Conservation (phyloP, 2,797 vertebrate species). For the Synaphobranchus kaupii region DNA sequence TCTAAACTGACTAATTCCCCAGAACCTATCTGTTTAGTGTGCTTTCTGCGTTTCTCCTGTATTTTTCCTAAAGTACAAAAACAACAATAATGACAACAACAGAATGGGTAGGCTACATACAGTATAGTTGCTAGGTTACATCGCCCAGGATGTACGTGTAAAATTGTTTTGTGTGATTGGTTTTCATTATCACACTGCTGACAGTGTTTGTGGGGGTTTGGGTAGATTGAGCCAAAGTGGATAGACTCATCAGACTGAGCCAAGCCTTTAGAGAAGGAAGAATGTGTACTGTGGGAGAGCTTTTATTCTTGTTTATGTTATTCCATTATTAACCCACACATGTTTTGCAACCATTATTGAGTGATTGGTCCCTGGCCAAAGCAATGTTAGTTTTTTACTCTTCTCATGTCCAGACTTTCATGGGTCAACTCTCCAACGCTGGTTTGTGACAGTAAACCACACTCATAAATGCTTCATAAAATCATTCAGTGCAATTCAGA, state of each 20-base stretch:
- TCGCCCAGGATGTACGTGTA: neutral
- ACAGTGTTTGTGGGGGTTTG: neutral
- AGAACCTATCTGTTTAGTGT: constrained; percentile 55
- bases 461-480: neutral
- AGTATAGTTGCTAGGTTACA: constrained; percentile 4
- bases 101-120: neutral
- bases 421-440: neutral
- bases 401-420: neutral
- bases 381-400: neutral
- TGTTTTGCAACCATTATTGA: too few species aligned
- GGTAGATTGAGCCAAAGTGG: neutral
- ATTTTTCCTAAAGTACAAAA: constrained; percentile 33
- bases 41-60: constrained; percentile 46
- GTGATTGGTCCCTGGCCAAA: too few species aligned
- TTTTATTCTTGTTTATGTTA: too few species aligned
- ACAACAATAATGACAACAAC: constrained; percentile 9
- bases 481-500: neutral
- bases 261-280: neutral
- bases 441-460: too few species aligned
- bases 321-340: too few species aligned
- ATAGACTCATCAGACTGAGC: neutral
- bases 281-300: neutral
- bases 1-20: constrained; percentile 79
- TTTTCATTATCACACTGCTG: neutral
- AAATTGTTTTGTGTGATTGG: constrained; percentile 1